A percentile compares a stretch with the other conserved stretches of the same genome.
phyloP scores from a whole-genome alignment of 1,140 invertebrate genomes.

The Bombus turneri region DNA sequence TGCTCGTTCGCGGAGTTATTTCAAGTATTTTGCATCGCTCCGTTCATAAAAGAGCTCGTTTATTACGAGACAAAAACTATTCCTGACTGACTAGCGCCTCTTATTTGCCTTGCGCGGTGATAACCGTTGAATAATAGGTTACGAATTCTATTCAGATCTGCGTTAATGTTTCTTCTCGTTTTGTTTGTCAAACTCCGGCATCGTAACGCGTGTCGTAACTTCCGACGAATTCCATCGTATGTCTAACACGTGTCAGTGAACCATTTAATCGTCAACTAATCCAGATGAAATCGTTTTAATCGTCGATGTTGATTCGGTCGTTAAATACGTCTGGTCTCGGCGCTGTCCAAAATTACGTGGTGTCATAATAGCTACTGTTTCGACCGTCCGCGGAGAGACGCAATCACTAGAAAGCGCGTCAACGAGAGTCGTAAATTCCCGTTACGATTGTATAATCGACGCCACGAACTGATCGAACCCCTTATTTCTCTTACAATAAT shows the following conservation, averaged over 20 bases:
- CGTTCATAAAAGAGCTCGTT: conserved; percentile 24
- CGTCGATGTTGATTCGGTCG: conserved; percentile 10
- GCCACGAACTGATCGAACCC: no score
- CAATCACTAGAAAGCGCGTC: no score
- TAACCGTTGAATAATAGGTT: background rate
- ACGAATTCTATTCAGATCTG: no score
- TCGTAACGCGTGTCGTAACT: background rate
- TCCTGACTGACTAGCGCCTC: background rate
- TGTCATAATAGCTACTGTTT: background rate
- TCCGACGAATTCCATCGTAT: no score
- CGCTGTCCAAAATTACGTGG: conserved; percentile 33
- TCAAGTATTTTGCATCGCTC: conserved; percentile 12
- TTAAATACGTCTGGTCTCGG: background rate
- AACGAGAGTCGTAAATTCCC: no score
- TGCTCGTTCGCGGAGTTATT: conserved; percentile 12
- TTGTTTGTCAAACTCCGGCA: background rate
- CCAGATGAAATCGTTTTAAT: conserved; percentile 17
- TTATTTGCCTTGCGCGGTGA: background rate
- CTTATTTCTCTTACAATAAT: no score
- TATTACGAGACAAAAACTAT: conserved; percentile 1
- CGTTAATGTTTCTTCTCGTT: background rate
- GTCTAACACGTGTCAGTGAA: background rate
- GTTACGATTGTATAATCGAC: no score
- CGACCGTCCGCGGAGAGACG: no score
- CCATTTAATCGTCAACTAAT: background rate